phyloP scores from a whole-genome alignment of 2,797 vertebrate genomes.

The Psittacula echo region DNA sequence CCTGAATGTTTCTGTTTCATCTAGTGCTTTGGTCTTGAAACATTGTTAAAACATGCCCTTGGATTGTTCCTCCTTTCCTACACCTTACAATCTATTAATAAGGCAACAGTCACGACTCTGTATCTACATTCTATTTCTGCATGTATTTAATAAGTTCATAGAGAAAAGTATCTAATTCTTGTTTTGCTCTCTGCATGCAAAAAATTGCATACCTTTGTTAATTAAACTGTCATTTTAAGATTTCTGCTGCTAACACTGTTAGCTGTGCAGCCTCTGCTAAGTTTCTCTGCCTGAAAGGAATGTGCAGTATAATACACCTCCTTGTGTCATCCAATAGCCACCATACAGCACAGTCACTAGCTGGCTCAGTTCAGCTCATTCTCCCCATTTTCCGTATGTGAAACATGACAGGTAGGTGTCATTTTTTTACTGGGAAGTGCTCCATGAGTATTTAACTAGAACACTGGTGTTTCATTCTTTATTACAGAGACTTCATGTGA shows the following conservation, averaged over 20 bases:
- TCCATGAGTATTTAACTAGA: background rate
- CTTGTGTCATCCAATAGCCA: background rate
- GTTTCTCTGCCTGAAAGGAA: background rate
- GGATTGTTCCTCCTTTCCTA: background rate
- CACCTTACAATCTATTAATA: background rate
- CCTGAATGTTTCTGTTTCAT: background rate
- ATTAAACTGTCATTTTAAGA: background rate
- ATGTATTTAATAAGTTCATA: background rate
- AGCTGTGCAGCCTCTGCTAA: background rate
- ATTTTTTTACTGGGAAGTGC: background rate
- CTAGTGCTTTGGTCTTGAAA: background rate
- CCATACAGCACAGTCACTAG: background rate
- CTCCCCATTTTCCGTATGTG: background rate
- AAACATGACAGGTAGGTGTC: background rate
- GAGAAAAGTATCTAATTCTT: background rate
- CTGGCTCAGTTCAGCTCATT: background rate
- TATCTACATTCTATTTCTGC: background rate
- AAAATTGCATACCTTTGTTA: background rate
- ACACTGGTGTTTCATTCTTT: background rate
- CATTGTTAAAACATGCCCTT: background rate
- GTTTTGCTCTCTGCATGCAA: background rate
- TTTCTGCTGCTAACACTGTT: background rate
- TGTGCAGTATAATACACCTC: background rate
- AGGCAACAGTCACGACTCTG: background rate
- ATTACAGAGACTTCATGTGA: background rate